These are phyloP conservation scores for Idaea aversata DNA, from an alignment of 2,888 invertebrate species.

Conservation along the genomic window DNA sequence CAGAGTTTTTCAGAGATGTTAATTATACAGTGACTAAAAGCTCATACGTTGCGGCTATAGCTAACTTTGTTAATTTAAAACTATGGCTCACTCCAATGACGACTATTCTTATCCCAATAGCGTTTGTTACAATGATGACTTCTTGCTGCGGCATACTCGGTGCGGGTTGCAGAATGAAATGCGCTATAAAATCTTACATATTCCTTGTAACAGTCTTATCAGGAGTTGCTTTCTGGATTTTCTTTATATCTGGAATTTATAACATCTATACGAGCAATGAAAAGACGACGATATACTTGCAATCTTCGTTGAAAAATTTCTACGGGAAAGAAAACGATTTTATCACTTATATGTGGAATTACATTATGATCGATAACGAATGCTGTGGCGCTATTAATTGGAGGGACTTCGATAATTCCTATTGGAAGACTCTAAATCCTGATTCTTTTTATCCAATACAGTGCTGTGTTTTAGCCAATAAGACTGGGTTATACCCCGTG, in stretches of 20 bases:
- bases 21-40: conserved; percentile 67
- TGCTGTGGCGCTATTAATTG: conserved; percentile 63
- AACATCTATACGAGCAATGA: conserved; percentile 59
- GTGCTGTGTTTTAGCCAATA: conserved; percentile 58
- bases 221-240: conserved; percentile 51
- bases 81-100: conserved; percentile 62
- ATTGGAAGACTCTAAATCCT: conserved; percentile 51
- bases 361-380: conserved; percentile 60
- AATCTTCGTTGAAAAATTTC: conserved; percentile 39
- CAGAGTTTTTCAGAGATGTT: conserved; percentile 64
- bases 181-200: conserved; percentile 65
- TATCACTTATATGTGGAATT: conserved; percentile 55
- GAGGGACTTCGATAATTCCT: conserved; percentile 52
- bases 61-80: conserved; percentile 58
- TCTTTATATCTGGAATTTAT: conserved; percentile 61
- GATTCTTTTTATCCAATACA: conserved; percentile 54
- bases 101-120: conserved; percentile 52
- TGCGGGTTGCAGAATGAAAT: conserved; percentile 63
- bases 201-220: conserved; percentile 54
- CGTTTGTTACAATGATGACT: conserved; percentile 53
- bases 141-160: conserved; percentile 69
- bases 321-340: conserved; percentile 66
- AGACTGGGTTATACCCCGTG: conserved; percentile 42
- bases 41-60: conserved; percentile 46
- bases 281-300: conserved; percentile 44